Base-by-base conservation (phyloP, 1,140 invertebrate species). In the Armadillidium nasatum region DNA sequence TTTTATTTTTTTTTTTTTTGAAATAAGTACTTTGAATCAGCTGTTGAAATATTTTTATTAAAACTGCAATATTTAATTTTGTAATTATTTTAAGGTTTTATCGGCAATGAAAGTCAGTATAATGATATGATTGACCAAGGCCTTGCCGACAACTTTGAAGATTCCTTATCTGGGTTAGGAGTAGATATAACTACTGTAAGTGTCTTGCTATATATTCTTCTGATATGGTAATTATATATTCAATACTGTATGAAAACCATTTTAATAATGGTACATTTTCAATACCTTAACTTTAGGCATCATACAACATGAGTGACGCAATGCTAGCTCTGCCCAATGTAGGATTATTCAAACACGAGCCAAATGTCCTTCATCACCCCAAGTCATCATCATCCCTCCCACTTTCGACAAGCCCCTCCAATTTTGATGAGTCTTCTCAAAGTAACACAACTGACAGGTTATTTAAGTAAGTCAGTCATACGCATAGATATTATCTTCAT, bases 291-390 rank as follows among this genome's bases (percentile, higher is more conserved):
- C n/a, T 67, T 7, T 44, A 78, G 77, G 77, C 74, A 33, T 78
- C 77, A 3, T 78, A 78, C 71, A 78, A 78, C 71, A 78, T 78
- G 87, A 95, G 94, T 87, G 94, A 96, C 85, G 91, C 93, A 74
- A 88, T 96, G 72, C 85, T 96, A 81, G 90, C 92, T 75, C 87
- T 96, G 77, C 93, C 94, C 66, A 75, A 72, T 71, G 75, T 81
- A 44, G 71, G 90, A 7, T 89, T 89, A 73, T 91, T 93, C 83
- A 94, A 94, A 83, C 89, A 92, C 84, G 90, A 92, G 44, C 75
- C 72, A 10, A 21, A 71, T 4, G 79, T n/a, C n/a, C n/a, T n/a
- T n/a, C 81, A n/a, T 73, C 76, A 21, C 68, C 79, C 60, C 67
- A 75, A 69, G 74, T 45, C n/a, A n/a, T n/a, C n/a, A 73, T 77